phyloP scores from a whole-genome alignment of 2,113 vertebrate genomes.

The Neotoma lepida region DNA sequence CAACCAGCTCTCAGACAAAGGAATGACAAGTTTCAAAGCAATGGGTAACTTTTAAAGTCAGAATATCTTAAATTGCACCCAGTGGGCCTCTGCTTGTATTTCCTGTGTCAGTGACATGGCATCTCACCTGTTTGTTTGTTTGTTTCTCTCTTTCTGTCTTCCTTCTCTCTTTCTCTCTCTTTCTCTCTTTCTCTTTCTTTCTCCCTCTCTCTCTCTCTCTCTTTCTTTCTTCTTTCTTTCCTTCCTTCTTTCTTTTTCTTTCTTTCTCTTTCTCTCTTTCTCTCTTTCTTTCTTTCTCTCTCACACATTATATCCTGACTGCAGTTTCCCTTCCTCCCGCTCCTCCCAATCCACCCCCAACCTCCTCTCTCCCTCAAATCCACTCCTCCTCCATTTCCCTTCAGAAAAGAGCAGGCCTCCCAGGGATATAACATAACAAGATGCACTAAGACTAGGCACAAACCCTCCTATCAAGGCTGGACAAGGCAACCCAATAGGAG shows the following conservation, averaged over 20 bases:
- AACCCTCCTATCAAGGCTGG: neutral
- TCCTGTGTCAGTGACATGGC: neutral
- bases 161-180: too few relatives aligned
- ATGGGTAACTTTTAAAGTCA: neutral
- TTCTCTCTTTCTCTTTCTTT: too few relatives aligned
- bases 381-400: neutral
- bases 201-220: neutral
- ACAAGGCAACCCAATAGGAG: neutral
- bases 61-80: neutral
- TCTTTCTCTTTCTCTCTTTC: too few relatives aligned
- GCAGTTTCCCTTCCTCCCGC: neutral
- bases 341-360: neutral
- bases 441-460: neutral
- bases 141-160: too few relatives aligned
- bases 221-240: too few relatives aligned
- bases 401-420: neutral
- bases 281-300: neutral
- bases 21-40: neutral
- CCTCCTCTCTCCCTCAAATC: neutral
- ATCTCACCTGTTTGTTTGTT: neutral
- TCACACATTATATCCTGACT: neutral
- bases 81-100: neutral
- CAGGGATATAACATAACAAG: neutral
- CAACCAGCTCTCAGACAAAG: neutral
- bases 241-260: fast-evolving